Conservation (phyloP, 2,797 vertebrate genomes). For the Limnodromus scolopaceus region DNA sequence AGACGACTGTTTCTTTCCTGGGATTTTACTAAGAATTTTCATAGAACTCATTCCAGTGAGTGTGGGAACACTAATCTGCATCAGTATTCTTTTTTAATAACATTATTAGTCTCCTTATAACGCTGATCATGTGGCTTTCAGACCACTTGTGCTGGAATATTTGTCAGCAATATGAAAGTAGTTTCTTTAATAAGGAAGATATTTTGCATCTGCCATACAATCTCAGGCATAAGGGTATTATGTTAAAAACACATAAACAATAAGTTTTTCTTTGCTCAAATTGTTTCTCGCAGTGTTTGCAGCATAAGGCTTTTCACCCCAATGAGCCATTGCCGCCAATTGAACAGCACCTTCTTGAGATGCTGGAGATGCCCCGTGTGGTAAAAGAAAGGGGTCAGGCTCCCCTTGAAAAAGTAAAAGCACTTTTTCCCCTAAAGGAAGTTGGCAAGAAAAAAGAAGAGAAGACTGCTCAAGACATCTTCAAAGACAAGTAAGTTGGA, state of each 20-base stretch:
- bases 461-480: conserved; percentile 90
- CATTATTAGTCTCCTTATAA: not conserved
- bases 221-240: not conserved
- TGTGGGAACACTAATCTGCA: not conserved
- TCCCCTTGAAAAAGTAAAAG: conserved; percentile 86
- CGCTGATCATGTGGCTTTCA: not conserved
- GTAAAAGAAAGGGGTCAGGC: conserved; percentile 81
- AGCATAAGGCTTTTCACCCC: conserved; percentile 88
- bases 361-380: conserved; percentile 83
- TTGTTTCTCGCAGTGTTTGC: conserved; percentile 86
- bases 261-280: not conserved
- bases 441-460: conserved; percentile 88
- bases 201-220: not conserved
- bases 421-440: conserved; percentile 88
- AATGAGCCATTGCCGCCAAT: conserved; percentile 84
- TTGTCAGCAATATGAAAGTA: not conserved
- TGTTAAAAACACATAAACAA: not conserved
- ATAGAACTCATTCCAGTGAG: not conserved
- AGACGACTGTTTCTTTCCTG: not conserved
- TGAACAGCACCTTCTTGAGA: conserved; percentile 85
- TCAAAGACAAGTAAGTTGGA: conserved; percentile 89
- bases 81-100: not conserved
- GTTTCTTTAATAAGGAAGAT: not conserved
- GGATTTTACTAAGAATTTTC: not conserved
- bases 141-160: not conserved